A percentile compares a stretch with the other conserved stretches of the same genome.
phyloP scores from a whole-genome alignment of 2,797 vertebrate species.

The Melanotaenia pygmaea region DNA sequence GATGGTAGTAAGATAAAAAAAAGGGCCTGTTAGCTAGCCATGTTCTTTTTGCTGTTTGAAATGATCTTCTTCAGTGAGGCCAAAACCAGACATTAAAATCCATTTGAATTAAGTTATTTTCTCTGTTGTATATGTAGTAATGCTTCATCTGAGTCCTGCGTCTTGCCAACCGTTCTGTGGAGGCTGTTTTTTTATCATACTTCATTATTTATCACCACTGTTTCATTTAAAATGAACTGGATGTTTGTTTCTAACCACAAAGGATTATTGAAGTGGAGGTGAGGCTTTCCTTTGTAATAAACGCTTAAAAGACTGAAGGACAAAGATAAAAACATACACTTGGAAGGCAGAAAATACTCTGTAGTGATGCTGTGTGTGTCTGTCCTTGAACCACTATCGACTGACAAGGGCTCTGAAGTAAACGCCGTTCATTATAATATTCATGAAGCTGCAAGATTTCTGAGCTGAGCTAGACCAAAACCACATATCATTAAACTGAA shows the following conservation, averaged over 20 bases:
- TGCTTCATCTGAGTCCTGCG: constrained; percentile 5
- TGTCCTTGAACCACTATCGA: constrained; percentile 43
- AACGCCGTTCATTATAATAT: constrained; percentile 65
- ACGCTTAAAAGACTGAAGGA: constrained; percentile 5
- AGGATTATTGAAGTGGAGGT: constrained; percentile 16
- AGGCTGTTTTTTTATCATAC: constrained; percentile 51
- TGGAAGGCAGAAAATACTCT: constrained; percentile 12
- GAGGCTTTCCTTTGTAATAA: constrained; percentile 19
- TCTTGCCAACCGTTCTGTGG: constrained; percentile 16
- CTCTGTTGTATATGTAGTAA: neutral
- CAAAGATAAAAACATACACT: neutral
- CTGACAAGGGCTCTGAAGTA: constrained; percentile 36
- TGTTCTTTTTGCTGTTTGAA: neutral
- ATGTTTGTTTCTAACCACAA: constrained; percentile 51
- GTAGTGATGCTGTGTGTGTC: neutral
- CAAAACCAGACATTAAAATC: constrained; percentile 3
- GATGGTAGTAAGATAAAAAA: neutral
- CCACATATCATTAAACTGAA: constrained; percentile 53
- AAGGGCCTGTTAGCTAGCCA: neutral
- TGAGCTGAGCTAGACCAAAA: constrained; percentile 41
- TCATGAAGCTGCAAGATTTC: constrained; percentile 64
- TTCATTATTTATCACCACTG: constrained; percentile 71
- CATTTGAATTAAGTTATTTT: constrained; percentile 6
- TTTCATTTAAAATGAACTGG: constrained; percentile 62
- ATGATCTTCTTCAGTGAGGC: neutral